Evolutionary conservation across 2,888 invertebrate genomes (phyloP).

Genomic region (Callinectes sapidus): DNA sequence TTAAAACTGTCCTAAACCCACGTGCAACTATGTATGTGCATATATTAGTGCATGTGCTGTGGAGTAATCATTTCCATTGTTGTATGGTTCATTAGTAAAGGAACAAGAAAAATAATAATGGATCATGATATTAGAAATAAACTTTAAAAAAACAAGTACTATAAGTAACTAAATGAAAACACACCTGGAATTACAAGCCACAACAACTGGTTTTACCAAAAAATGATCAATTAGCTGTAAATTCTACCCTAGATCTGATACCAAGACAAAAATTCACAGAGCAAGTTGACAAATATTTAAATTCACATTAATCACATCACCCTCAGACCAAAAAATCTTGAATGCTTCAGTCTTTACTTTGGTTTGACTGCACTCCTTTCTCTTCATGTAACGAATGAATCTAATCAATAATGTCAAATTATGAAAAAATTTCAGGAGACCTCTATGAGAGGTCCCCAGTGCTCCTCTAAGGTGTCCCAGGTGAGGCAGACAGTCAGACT

Average conservation of each 20-base stretch:
- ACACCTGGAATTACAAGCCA: not conserved
- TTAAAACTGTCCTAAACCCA: not conserved
- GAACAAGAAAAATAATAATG: not conserved
- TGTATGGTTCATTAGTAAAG: not conserved
- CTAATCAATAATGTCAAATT: not conserved
- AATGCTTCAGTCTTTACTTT: not conserved
- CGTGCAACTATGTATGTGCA: constrained; percentile 25
- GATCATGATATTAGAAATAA: not conserved
- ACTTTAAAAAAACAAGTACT: not conserved
- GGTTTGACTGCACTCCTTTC: not conserved
- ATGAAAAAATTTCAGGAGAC: not conserved
- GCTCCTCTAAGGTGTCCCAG: not conserved
- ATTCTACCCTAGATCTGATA: not conserved
- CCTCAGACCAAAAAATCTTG: not conserved
- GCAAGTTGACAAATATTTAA: not conserved
- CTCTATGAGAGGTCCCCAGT: not conserved
- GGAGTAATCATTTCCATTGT: not conserved
- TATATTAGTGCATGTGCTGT: not conserved
- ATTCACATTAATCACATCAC: not conserved
- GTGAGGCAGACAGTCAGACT: constrained; percentile 8
- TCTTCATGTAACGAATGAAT: not conserved
- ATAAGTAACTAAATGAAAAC: not conserved
- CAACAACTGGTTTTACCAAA: not conserved
- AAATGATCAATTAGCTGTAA: not conserved
- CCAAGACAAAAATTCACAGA: not conserved